These are phyloP conservation scores for Peromyscus eremicus DNA, from an alignment of 2,797 vertebrate genomes.

Conservation along the genomic window DNA sequence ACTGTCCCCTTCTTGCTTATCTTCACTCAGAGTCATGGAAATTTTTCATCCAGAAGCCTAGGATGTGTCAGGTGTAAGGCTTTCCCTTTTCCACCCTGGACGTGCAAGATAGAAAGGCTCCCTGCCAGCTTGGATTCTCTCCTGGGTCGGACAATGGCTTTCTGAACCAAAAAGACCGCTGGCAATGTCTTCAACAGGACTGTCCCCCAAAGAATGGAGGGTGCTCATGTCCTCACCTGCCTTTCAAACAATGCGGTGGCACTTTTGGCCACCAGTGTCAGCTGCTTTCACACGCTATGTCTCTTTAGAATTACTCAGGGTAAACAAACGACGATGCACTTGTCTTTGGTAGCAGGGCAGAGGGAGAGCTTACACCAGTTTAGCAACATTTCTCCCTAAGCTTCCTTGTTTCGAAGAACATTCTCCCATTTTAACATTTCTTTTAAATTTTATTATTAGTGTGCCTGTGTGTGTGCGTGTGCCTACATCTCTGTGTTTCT, in stretches of 20 bases:
- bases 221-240: background rate
- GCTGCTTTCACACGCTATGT: background rate
- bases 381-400: background rate
- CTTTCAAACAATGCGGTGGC: background rate
- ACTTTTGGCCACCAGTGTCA: background rate
- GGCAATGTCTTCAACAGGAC: background rate
- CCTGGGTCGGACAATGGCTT: background rate
- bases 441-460: background rate
- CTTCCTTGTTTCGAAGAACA: background rate
- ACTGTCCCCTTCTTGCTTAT: constrained; percentile 82
- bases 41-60: constrained; percentile 82
- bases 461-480: background rate
- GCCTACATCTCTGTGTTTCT: background rate
- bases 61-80: constrained; percentile 77
- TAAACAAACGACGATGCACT: background rate
- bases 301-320: background rate
- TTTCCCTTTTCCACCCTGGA: constrained; percentile 73
- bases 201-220: background rate
- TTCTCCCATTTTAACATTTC: constrained; percentile 43
- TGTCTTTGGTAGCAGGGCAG: background rate
- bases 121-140: background rate
- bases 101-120: constrained; percentile 76
- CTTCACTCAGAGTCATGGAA: constrained; percentile 83
- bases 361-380: background rate
- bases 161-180: background rate